Evolutionary conservation across 2,113 vertebrate genomes (phyloP).

Genomic region (Fukomys damarensis): DNA sequence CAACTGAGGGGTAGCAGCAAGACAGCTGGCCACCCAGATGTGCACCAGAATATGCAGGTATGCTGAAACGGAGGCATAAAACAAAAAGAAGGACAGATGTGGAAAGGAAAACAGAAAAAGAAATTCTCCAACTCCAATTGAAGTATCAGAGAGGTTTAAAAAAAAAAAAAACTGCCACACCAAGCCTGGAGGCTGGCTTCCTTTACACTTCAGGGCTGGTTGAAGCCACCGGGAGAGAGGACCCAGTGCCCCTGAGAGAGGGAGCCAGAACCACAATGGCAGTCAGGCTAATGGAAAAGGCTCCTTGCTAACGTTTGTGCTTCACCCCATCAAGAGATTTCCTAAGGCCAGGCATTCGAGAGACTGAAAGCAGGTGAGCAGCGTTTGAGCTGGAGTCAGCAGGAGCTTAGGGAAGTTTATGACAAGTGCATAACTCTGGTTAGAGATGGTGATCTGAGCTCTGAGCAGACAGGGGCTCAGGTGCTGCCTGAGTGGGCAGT

Average conservation of each 20-base stretch:
- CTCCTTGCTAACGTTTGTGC: neutral
- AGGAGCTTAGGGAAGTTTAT: neutral
- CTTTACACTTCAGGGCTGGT: too few species aligned
- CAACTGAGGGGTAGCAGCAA: neutral
- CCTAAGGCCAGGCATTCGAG: neutral
- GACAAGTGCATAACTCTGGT: neutral
- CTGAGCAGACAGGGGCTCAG: neutral
- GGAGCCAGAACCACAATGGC: neutral
- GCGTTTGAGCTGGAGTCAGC: neutral
- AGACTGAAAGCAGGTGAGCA: neutral
- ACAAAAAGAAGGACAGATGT: neutral
- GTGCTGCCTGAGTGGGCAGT: neutral
- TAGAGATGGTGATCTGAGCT: neutral
- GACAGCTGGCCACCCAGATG: neutral
- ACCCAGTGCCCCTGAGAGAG: neutral
- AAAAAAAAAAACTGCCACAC: neutral
- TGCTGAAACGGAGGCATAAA: neutral
- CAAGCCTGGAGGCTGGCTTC: neutral
- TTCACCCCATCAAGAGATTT: neutral
- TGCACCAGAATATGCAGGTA: neutral
- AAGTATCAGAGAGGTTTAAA: neutral
- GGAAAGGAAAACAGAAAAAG: neutral
- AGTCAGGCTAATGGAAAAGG: neutral
- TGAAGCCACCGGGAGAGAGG: neutral
- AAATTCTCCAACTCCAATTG: neutral